Evolutionary conservation across 2,113 vertebrate species (phyloP).

Genomic region (Haemorhous mexicanus): DNA sequence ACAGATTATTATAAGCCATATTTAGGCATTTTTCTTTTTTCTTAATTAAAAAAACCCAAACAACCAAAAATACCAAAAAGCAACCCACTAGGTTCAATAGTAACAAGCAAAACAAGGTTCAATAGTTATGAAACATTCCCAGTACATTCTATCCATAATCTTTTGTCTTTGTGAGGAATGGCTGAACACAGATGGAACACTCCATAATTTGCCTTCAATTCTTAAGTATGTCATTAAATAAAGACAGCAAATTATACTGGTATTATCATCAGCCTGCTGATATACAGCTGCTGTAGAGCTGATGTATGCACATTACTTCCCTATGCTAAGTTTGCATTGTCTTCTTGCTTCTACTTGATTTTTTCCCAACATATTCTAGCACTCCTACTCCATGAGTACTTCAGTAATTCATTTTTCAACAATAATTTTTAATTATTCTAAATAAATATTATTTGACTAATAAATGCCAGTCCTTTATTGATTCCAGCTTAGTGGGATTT

Average conservation of each 20-base stretch:
- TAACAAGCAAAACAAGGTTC: background rate
- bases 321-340: background rate
- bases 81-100: background rate
- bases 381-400: background rate
- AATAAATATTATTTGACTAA: background rate
- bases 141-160: background rate
- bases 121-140: background rate
- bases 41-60: background rate
- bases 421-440: background rate
- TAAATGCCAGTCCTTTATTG: background rate
- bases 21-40: background rate
- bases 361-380: background rate
- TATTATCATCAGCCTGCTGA: background rate
- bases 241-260: background rate
- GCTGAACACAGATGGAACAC: background rate
- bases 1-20: background rate
- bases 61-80: background rate
- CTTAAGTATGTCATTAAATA: background rate
- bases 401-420: background rate
- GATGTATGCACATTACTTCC: background rate
- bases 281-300: background rate
- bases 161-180: background rate
- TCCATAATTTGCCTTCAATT: background rate
- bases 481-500: background rate
- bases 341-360: background rate